These are phyloP conservation scores for Lepus townsendii DNA, from an alignment of 2,797 vertebrate genomes.

Conservation along the genomic window DNA sequence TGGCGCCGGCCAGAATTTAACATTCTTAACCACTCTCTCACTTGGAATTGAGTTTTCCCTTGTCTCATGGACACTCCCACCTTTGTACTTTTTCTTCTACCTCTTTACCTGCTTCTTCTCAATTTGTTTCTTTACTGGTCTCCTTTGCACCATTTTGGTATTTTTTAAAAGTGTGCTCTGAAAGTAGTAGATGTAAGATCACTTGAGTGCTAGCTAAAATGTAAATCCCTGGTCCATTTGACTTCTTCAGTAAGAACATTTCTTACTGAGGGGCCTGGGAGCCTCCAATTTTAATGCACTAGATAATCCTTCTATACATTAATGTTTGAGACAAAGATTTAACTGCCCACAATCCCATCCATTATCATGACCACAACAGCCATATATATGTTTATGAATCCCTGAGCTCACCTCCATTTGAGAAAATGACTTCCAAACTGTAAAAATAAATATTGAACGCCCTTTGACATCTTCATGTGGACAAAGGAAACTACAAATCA, in stretches of 20 bases:
- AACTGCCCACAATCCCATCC: not conserved
- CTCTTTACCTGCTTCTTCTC: not conserved
- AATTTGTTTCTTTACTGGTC: not conserved
- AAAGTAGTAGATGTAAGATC: not conserved
- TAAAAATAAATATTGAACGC: not conserved
- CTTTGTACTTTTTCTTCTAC: not conserved
- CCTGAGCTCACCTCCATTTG: not conserved
- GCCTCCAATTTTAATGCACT: not conserved
- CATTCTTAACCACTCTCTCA: not conserved
- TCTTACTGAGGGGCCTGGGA: not conserved
- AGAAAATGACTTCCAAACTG: not conserved
- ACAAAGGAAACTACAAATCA: not conserved
- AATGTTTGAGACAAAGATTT: not conserved
- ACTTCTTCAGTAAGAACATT: not conserved
- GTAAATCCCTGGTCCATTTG: not conserved
- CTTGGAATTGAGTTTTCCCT: not conserved
- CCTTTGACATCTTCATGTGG: not conserved
- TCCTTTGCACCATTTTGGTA: not conserved
- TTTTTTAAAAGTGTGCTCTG: not conserved
- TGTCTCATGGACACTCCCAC: not conserved
- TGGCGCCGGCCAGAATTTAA: too few relatives aligned
- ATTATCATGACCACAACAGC: not conserved
- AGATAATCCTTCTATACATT: not conserved
- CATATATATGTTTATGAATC: not conserved
- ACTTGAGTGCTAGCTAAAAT: not conserved